These are phyloP conservation scores for Oryzias celebensis DNA, from an alignment of 2,113 vertebrate species.

Conservation along the genomic window DNA sequence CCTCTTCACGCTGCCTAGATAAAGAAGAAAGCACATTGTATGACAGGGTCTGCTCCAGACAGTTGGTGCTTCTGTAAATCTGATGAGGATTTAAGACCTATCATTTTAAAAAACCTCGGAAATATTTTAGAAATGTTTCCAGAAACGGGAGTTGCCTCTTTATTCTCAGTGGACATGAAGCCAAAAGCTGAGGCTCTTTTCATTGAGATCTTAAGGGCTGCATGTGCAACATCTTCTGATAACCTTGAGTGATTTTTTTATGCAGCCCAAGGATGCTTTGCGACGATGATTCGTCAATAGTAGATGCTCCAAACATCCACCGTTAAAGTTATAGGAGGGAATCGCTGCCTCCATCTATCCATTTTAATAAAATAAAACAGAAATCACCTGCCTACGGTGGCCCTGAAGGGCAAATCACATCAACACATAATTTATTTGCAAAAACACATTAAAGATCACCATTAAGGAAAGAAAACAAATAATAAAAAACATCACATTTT, in stretches of 20 bases:
- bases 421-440: too few relatives aligned
- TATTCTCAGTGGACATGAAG: constrained; percentile 58
- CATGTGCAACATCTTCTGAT: constrained; percentile 33
- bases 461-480: too few relatives aligned
- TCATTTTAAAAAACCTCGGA: constrained; percentile 47
- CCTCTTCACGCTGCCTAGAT: constrained; percentile 43
- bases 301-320: too few relatives aligned
- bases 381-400: too few relatives aligned
- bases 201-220: constrained; percentile 29
- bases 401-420: too few relatives aligned
- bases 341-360: too few relatives aligned
- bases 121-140: constrained; percentile 43
- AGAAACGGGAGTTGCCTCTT: constrained; percentile 19
- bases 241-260: constrained; percentile 33
- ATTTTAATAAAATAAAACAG: too few relatives aligned
- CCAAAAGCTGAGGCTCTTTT: constrained; percentile 28
- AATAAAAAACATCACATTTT: too few relatives aligned
- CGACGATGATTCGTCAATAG: background rate
- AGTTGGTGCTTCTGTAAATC: constrained; percentile 46
- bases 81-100: constrained; percentile 55
- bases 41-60: constrained; percentile 18
- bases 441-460: too few relatives aligned
- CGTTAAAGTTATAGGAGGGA: too few relatives aligned
- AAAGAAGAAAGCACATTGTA: constrained; percentile 31
- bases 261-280: constrained; percentile 20